Evolutionary conservation across 2,797 vertebrate genomes (phyloP), one percentile per base, ranked within the genome.

Genomic region (Galagoides demidoff): DNA sequence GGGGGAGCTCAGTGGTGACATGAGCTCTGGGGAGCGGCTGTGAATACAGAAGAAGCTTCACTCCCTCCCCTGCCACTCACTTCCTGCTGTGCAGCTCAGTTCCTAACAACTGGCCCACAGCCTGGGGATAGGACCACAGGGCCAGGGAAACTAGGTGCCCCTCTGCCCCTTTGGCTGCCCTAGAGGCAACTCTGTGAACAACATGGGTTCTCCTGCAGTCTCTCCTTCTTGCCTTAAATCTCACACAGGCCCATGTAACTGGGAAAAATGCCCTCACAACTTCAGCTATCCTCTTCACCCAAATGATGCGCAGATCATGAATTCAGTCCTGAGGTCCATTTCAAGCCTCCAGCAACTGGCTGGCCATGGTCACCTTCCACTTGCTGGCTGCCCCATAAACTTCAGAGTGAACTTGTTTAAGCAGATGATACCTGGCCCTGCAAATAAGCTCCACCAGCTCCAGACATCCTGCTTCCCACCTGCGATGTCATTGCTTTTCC

Each of bases 101-200:
- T 52, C 49, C 49, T 52, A 14, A 52, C 49, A 52, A 52, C 49
- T 52, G 49, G 14, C 49, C 49, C 49, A 52, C 49, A 52, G 49
- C 14, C 49, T 52, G 49, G 49, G 49, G 49, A 14, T 52, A 14
- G 49, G 49, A 52, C 49, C 49, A 52, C 49, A 49, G 43, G 20
- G 10, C 1, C 7, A 2, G 29, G n/a, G 55, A 5, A n/a, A 3
- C 19, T 17, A 29, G n/a, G 73, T 59, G 63, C 4, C 8, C 1
- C 11, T 85, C 64, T 76, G 39, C 2, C 5, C 31, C n/a, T 49
- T 86, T 39, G 7, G 29, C 1, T 16, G 68, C 45, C 20, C 61
- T 12, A 14, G 59, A 37, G 20, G 4, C 52, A 66, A 25, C 55
- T 74, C 29, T 68, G 22, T 12, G 34, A 91, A 23, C 23, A 29